Percentiles rank a stretch among this genome's conserved stretches.
phyloP scores from a whole-genome alignment of 1,140 invertebrate species.

The Mya arenaria region DNA sequence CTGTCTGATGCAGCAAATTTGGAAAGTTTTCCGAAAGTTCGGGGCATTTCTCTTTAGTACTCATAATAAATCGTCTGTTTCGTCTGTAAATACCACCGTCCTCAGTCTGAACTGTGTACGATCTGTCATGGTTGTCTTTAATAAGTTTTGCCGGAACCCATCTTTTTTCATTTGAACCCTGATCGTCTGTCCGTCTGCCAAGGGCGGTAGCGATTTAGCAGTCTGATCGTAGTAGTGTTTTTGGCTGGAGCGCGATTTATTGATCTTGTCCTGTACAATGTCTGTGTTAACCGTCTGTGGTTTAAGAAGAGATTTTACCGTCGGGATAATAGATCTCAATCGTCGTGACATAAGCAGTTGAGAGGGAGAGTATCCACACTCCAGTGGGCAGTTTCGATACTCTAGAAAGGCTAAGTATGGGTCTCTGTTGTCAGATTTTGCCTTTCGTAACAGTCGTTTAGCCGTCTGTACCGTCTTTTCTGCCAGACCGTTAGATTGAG shows the following conservation, averaged over 20 bases:
- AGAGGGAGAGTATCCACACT: background rate
- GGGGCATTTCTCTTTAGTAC: constrained; percentile 22
- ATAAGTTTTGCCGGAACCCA: constrained; percentile 2
- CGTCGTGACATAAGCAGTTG: background rate
- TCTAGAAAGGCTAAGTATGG: constrained; percentile 19
- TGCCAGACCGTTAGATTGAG: background rate
- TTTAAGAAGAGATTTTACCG: background rate
- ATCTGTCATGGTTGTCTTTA: constrained; percentile 3
- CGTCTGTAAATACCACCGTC: constrained; percentile 9
- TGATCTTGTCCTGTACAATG: background rate
- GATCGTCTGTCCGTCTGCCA: background rate
- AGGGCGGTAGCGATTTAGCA: background rate
- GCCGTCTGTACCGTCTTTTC: constrained; percentile 2
- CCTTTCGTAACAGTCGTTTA: constrained; percentile 5
- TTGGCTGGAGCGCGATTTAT: background rate
- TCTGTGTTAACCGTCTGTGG: background rate
- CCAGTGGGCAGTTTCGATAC: constrained; percentile 11
- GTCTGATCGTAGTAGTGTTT: constrained; percentile 20
- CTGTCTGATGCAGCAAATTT: no score
- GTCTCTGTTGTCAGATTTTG: background rate
- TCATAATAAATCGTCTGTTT: constrained; percentile 4
- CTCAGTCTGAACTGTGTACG: background rate
- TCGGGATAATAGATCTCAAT: background rate
- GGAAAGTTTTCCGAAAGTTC: no score
- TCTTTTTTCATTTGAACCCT: background rate